These are phyloP conservation scores for Zaprionus lachaisei DNA, from an alignment of 1,140 invertebrate genomes.

Conservation along the genomic window DNA sequence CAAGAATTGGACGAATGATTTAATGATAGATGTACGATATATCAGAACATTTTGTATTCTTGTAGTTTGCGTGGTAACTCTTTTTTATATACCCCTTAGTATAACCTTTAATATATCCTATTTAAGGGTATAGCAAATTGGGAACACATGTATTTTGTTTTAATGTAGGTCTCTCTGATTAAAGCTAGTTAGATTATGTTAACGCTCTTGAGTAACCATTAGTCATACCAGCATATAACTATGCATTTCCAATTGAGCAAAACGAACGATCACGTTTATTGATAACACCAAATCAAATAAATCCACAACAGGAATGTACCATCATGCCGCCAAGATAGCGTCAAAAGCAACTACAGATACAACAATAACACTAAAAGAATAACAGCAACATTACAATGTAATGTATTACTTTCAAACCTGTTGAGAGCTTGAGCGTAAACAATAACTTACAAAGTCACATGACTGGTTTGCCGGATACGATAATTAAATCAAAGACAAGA, in stretches of 20 bases:
- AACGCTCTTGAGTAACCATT: neutral
- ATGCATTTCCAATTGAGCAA: conserved; percentile 27
- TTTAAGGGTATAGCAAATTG: too few relatives aligned
- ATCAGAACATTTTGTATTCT: too few relatives aligned
- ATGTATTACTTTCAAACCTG: conserved; percentile 36
- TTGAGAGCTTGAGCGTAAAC: conserved; percentile 26
- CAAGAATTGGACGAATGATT: too few relatives aligned
- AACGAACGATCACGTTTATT: conserved; percentile 11
- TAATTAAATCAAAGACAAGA: conserved; percentile 57
- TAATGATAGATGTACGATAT: too few relatives aligned
- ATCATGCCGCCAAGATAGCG: conserved; percentile 38
- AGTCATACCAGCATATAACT: conserved; percentile 8
- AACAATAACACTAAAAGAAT: conserved; percentile 2
- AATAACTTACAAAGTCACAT: conserved; percentile 32
- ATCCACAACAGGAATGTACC: conserved; percentile 39
- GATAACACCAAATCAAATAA: conserved; percentile 50
- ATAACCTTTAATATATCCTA: too few relatives aligned
- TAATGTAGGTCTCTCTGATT: neutral
- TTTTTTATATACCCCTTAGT: too few relatives aligned
- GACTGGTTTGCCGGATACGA: conserved; percentile 23
- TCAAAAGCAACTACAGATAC: conserved; percentile 3
- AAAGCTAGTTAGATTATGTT: neutral
- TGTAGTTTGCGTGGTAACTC: too few relatives aligned
- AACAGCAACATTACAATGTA: neutral
- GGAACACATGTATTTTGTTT: neutral